Base-by-base conservation (phyloP, 2,797 vertebrate species). In the Pitangus sulphuratus region DNA sequence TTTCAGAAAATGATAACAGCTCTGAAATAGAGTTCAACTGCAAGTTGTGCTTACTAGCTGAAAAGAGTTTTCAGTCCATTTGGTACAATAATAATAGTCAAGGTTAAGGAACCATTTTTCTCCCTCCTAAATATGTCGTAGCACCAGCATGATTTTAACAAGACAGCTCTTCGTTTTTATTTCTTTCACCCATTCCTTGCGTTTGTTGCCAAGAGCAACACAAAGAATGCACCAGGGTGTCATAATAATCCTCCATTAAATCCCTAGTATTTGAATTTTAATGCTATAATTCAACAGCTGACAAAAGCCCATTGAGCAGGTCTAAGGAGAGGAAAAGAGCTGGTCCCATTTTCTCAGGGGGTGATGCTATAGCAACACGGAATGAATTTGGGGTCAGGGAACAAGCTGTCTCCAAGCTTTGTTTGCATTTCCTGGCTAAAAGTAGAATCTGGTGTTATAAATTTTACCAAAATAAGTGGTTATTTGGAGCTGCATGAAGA, bases 211-310 rank as follows among this genome's bases (percentile, higher is more conserved):
- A 97, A 92, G 88, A 93, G 97, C 95, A 98, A 98, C 98, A 97
- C 85, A 95, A 98, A 97, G 98, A 98, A 98, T 98, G 98, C 81
- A 95, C 85, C 50, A 80, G 97, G 95, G 97, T 98, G 97, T 98
- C 98, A 98, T 98, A 98, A 98, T 98, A 98, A 98, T 98, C 98
- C 98, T 97, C 97, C 98, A 98, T 98, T 98, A 98, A 98, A 98
- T 98, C 97, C 97, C 87, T 94, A 97, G 97, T 98, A 98, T 98
- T 98, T 98, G 98, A 98, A 98, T 98, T 98, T 98, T 98, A 98
- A 98, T 98, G 97, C 98, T 98, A 98, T 98, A 98, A 98, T 98
- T 98, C 98, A 98, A 97, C 96, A 98, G 96, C 97, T 98, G 97
- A 98, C 98, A 98, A 98, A 98, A 98, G 98, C 97, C 98, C 97